phyloP scores from a whole-genome alignment of 2,888 invertebrate genomes.

The Slavum lentiscoides region DNA sequence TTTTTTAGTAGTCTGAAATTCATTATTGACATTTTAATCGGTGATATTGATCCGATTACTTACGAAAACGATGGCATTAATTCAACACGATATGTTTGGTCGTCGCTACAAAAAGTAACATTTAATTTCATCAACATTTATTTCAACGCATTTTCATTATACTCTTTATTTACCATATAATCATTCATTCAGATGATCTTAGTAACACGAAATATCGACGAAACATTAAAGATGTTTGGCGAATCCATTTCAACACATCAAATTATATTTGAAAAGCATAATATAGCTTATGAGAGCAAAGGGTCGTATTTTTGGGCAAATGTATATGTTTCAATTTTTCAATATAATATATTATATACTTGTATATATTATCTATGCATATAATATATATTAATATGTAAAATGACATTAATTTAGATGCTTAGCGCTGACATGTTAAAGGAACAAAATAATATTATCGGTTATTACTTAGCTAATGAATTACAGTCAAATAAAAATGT shows the following conservation, averaged over 20 bases:
- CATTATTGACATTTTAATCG: constrained; percentile 22
- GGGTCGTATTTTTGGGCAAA: constrained; percentile 28
- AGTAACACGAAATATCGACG: constrained; percentile 7
- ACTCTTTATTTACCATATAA: neutral
- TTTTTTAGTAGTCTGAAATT: constrained; percentile 16
- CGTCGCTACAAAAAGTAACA: constrained; percentile 21
- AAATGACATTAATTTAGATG: constrained; percentile 1
- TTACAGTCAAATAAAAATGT: neutral
- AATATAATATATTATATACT: neutral
- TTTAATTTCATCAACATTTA: neutral
- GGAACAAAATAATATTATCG: constrained; percentile 5
- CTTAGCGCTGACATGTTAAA: constrained; percentile 2
- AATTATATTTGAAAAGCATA: constrained; percentile 4
- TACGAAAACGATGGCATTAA: neutral
- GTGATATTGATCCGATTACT: neutral
- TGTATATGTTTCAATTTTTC: neutral
- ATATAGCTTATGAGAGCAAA: neutral
- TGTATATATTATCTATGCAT: neutral
- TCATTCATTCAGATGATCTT: constrained; percentile 6
- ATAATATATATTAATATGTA: neutral
- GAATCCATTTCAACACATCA: constrained; percentile 26
- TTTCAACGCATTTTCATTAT: neutral
- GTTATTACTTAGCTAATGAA: neutral
- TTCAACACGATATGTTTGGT: constrained; percentile 10
- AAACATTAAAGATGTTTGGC: constrained; percentile 24